A percentile compares a stretch with the other conserved stretches of the same genome.
These are phyloP conservation scores for Pteronotus mesoamericanus DNA, from an alignment of 2,797 vertebrate genomes.

Conservation along the genomic window DNA sequence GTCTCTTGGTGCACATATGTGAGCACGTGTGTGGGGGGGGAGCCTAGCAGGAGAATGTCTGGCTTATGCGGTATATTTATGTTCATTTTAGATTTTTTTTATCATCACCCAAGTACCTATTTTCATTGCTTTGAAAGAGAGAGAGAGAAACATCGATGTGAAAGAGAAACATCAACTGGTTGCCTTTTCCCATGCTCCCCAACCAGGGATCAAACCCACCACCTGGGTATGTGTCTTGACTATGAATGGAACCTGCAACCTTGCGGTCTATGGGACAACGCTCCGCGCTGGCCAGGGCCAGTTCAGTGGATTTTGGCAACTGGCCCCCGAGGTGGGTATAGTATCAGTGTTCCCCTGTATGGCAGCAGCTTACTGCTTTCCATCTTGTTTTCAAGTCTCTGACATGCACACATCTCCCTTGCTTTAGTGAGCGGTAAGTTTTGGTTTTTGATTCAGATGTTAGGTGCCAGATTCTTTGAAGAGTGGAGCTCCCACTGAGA, in stretches of 20 bases:
- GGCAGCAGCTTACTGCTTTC: neutral
- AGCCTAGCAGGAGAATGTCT: neutral
- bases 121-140: too few species aligned
- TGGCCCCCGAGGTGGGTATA: neutral
- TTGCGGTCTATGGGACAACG: too few species aligned
- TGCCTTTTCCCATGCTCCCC: neutral
- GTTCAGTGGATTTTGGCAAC: neutral
- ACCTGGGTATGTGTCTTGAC: neutral
- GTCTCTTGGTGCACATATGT: neutral
- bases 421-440: neutral
- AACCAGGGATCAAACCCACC: neutral
- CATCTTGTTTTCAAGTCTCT: neutral
- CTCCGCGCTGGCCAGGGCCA: too few species aligned
- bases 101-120: too few species aligned
- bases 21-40: accelerated
- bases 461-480: neutral
- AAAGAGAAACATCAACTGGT: neutral
- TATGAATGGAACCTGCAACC: neutral
- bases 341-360: accelerated
- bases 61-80: neutral
- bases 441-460: neutral
- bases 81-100: neutral
- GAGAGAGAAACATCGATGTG: neutral
- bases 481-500: neutral
- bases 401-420: neutral